Percentiles rank a stretch among this genome's conserved stretches.
Evolutionary conservation across 2,888 invertebrate genomes (phyloP).

Genomic region (Xanthia icteritia): DNA sequence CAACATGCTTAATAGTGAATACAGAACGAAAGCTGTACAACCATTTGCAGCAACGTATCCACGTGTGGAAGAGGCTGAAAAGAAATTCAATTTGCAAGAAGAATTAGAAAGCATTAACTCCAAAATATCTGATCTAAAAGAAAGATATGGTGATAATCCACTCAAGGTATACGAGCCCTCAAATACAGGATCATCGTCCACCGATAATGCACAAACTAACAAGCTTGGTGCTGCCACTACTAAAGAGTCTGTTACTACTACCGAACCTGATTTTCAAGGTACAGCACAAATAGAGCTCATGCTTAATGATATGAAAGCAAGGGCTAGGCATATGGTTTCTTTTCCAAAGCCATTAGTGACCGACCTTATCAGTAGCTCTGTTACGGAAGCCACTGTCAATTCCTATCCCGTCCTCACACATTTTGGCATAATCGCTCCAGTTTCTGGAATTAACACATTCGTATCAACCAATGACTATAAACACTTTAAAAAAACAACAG

Average conservation of each 20-base stretch:
- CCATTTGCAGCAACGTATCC: background rate
- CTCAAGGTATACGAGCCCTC: background rate
- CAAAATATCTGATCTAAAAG: conserved; percentile 40
- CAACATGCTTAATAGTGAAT: conserved; percentile 11
- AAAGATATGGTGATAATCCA: conserved; percentile 26
- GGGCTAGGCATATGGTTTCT: conserved; percentile 71
- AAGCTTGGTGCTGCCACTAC: background rate
- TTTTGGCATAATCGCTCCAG: conserved; percentile 41
- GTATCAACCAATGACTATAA: conserved; percentile 50
- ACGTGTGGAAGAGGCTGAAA: background rate
- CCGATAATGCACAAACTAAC: background rate
- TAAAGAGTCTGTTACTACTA: background rate
- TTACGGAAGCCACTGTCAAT: conserved; percentile 73
- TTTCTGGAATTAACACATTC: conserved; percentile 56
- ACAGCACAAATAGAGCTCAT: conserved; percentile 78
- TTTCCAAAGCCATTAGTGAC: conserved; percentile 70
- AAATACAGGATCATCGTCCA: too few relatives aligned
- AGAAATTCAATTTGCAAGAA: background rate
- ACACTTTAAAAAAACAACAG: conserved; percentile 50
- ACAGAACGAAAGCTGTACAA: background rate
- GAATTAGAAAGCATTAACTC: conserved; percentile 26
- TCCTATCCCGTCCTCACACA: conserved; percentile 65
- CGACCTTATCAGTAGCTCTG: conserved; percentile 72
- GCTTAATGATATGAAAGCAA: conserved; percentile 77
- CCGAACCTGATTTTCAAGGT: conserved; percentile 51